phyloP scores from a whole-genome alignment of 2,888 invertebrate species.

The Andrena trimmerana region DNA sequence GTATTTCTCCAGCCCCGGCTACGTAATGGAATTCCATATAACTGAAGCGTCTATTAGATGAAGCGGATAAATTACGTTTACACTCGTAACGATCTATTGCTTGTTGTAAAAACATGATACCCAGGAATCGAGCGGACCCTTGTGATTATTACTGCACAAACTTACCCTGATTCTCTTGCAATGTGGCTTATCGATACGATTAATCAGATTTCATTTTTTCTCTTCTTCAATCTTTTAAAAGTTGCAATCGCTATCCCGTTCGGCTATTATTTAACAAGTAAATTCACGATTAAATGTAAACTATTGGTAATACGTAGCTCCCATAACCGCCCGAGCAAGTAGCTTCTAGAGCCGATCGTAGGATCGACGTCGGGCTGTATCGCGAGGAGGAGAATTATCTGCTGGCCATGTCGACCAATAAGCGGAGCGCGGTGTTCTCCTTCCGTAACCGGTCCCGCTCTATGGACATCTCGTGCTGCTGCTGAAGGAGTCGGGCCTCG shows the following conservation, averaged over 20 bases:
- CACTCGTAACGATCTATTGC: slow-evolving; percentile 44
- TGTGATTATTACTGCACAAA: slow-evolving; percentile 36
- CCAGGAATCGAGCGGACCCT: slow-evolving; percentile 25
- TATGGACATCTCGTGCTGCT: slow-evolving; percentile 81
- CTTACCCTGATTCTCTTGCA: slow-evolving; percentile 49
- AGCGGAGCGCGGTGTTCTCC: slow-evolving; percentile 82
- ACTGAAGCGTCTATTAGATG: slow-evolving; percentile 41
- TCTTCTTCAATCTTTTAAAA: slow-evolving; percentile 7
- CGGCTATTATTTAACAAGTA: slow-evolving; percentile 60
- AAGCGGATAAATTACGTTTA: slow-evolving; percentile 50
- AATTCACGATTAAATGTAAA: slow-evolving; percentile 60
- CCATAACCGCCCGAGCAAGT: slow-evolving; percentile 23
- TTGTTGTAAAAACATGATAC: slow-evolving; percentile 35
- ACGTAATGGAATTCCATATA: slow-evolving; percentile 27
- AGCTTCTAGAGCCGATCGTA: slow-evolving; percentile 43
- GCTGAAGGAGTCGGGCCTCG: slow-evolving; percentile 81
- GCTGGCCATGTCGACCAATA: slow-evolving; percentile 82
- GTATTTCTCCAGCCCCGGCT: neutral
- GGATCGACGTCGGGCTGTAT: slow-evolving; percentile 29
- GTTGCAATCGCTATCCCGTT: slow-evolving; percentile 36
- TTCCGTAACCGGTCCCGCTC: slow-evolving; percentile 82
- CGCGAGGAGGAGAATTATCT: slow-evolving; percentile 65
- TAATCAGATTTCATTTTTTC: slow-evolving; percentile 17
- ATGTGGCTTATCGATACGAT: slow-evolving; percentile 31
- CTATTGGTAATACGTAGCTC: slow-evolving; percentile 49